phyloP scores from a whole-genome alignment of 2,888 invertebrate species.

The Thumatha senex region DNA sequence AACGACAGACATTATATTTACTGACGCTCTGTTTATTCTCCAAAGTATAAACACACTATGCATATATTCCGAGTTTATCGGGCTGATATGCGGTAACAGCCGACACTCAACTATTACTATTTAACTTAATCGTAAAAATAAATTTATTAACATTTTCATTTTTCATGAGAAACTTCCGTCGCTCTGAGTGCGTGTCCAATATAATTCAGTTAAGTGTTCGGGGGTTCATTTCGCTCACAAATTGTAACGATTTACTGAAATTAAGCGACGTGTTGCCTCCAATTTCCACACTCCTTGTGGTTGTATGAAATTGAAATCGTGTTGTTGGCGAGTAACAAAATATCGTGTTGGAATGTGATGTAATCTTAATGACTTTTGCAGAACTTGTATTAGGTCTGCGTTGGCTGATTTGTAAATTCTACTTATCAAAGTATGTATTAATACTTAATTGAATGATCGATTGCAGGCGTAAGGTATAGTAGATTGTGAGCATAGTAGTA shows the following conservation, averaged over 20 bases:
- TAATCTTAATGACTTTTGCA: slow-evolving; percentile 33
- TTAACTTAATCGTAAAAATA: slow-evolving; percentile 22
- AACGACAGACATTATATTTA: background rate
- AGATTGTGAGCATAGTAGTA: too few relatives aligned
- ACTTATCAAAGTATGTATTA: slow-evolving; percentile 8
- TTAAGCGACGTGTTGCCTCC: slow-evolving; percentile 56
- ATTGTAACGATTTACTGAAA: slow-evolving; percentile 66
- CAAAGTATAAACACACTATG: background rate
- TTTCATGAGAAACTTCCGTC: slow-evolving; percentile 26
- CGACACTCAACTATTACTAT: slow-evolving; percentile 8
- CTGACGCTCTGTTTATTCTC: background rate
- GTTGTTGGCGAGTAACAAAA: slow-evolving; percentile 64
- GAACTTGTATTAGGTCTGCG: slow-evolving; percentile 28
- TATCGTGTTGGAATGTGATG: slow-evolving; percentile 37
- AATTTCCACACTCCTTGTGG: slow-evolving; percentile 57
- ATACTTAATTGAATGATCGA: background rate
- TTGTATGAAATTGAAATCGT: slow-evolving; percentile 69
- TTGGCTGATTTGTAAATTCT: slow-evolving; percentile 28
- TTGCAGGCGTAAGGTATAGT: background rate
- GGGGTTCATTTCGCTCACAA: slow-evolving; percentile 63
- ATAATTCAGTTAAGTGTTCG: slow-evolving; percentile 65
- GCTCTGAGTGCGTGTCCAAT: slow-evolving; percentile 59
- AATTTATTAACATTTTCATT: slow-evolving; percentile 29
- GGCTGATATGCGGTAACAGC: slow-evolving; percentile 1
- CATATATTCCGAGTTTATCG: slow-evolving; percentile 1